Evolutionary conservation across 2,888 invertebrate genomes (phyloP).

Genomic region (Drosophila koepferae): DNA sequence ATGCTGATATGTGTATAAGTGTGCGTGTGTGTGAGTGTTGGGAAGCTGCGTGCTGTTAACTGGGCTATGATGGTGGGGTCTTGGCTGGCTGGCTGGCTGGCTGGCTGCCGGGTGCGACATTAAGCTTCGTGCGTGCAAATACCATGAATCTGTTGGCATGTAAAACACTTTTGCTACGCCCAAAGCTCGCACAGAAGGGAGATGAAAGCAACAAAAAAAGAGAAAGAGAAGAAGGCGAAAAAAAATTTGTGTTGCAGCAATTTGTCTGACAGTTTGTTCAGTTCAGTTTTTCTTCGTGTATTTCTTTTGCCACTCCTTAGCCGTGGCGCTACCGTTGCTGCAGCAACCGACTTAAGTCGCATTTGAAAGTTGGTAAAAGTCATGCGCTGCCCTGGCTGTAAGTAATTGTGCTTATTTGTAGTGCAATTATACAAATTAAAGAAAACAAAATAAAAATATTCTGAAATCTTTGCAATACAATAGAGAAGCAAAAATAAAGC

Average conservation of each 20-base stretch:
- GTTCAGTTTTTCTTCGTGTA: conserved; percentile 59
- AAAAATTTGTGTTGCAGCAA: conserved; percentile 73
- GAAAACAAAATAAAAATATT: conserved; percentile 14
- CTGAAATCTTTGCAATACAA: neutral
- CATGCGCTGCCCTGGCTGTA: conserved; percentile 32
- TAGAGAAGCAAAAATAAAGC: conserved; percentile 18
- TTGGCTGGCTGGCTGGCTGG: neutral
- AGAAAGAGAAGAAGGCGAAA: neutral
- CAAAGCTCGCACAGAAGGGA: conserved; percentile 62
- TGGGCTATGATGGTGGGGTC: conserved; percentile 3
- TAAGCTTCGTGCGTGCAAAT: conserved; percentile 81
- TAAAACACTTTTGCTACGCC: conserved; percentile 80
- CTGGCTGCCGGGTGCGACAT: conserved; percentile 65
- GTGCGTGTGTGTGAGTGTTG: conserved; percentile 10
- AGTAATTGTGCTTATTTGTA: conserved; percentile 74
- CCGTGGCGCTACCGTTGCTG: conserved; percentile 7
- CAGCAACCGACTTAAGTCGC: conserved; percentile 67
- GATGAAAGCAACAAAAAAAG: conserved; percentile 1
- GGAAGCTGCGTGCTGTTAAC: conserved; percentile 17
- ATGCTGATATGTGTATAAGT: conserved; percentile 52
- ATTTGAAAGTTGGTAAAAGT: conserved; percentile 73
- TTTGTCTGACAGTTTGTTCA: conserved; percentile 80
- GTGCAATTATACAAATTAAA: conserved; percentile 74
- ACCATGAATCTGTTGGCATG: conserved; percentile 79
- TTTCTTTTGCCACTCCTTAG: conserved; percentile 15